Percentiles rank a stretch among this genome's conserved stretches.
Evolutionary conservation across 2,888 invertebrate species (phyloP).

Genomic region (Tillus elongatus): DNA sequence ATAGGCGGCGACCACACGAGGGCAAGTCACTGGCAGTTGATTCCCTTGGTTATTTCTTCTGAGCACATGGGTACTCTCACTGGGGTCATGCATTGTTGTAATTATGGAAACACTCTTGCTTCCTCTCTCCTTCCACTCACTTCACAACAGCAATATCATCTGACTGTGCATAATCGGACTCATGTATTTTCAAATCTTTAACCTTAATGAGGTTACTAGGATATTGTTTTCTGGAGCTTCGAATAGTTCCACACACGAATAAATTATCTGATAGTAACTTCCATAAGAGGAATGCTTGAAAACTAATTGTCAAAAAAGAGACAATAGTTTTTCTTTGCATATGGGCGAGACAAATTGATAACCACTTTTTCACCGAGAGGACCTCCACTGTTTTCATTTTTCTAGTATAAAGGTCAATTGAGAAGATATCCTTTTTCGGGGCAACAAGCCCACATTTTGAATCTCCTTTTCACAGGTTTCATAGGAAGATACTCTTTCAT

Average conservation of each 20-base stretch:
- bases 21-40: conserved; percentile 4
- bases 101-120: conserved; percentile 10
- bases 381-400: conserved; percentile 7
- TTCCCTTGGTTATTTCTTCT: conserved; percentile 9
- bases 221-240: conserved; percentile 6
- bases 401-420: conserved; percentile 15
- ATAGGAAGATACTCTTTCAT: conserved; percentile 16
- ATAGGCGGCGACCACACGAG: neutral
- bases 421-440: conserved; percentile 13
- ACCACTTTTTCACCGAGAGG: conserved; percentile 14
- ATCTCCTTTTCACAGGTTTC: conserved; percentile 14
- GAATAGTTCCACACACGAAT: conserved; percentile 18
- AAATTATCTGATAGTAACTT: conserved; percentile 11
- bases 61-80: neutral
- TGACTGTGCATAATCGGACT: conserved; percentile 5
- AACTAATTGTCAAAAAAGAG: conserved; percentile 16
- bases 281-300: conserved; percentile 13
- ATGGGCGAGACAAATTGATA: conserved; percentile 10
- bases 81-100: conserved; percentile 11
- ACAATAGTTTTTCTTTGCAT: conserved; percentile 10
- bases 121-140: conserved; percentile 19
- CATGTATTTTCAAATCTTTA: conserved; percentile 5
- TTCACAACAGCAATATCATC: conserved; percentile 16
- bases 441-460: conserved; percentile 15
- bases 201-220: conserved; percentile 5